Conservation (phyloP, 2,888 invertebrate species). For the Dione vanillae region DNA sequence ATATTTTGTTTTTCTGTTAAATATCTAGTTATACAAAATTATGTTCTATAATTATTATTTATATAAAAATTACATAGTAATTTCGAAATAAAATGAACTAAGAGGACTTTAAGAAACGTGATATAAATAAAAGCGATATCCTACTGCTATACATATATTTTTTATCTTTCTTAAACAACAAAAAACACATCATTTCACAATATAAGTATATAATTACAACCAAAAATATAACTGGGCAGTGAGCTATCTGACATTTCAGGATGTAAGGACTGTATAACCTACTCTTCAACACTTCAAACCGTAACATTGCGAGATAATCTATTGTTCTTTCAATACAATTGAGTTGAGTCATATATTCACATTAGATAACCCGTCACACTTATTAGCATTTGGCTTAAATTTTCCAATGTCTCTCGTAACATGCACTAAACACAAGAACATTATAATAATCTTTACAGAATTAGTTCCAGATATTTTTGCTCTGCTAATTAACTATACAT, state of each 20-base stretch:
- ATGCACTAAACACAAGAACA: neutral
- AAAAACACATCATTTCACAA: too few species aligned
- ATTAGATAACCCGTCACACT: constrained; percentile 56
- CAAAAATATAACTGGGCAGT: neutral
- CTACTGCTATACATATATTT: neutral
- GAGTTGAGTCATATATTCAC: constrained; percentile 56
- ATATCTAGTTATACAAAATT: too few species aligned
- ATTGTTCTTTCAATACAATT: constrained; percentile 62
- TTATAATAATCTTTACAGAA: neutral
- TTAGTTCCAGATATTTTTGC: constrained; percentile 9
- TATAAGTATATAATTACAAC: too few species aligned
- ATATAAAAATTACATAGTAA: too few species aligned
- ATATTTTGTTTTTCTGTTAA: too few species aligned
- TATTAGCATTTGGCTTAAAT: constrained; percentile 56
- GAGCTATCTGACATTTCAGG: constrained; percentile 1
- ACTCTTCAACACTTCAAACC: constrained; percentile 48
- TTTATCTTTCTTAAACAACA: too few species aligned
- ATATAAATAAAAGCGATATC: neutral
- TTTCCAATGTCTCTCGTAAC: constrained; percentile 44
- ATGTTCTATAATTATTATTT: too few species aligned
- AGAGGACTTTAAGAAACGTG: too few species aligned
- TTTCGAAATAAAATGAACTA: too few species aligned
- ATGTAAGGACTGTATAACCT: constrained; percentile 36
- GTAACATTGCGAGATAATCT: constrained; percentile 54
- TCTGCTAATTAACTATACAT: neutral